A percentile compares a stretch with the other conserved stretches of the same genome.
Conservation (phyloP, 2,888 invertebrate species). For the Lycocerus yunnanus region DNA sequence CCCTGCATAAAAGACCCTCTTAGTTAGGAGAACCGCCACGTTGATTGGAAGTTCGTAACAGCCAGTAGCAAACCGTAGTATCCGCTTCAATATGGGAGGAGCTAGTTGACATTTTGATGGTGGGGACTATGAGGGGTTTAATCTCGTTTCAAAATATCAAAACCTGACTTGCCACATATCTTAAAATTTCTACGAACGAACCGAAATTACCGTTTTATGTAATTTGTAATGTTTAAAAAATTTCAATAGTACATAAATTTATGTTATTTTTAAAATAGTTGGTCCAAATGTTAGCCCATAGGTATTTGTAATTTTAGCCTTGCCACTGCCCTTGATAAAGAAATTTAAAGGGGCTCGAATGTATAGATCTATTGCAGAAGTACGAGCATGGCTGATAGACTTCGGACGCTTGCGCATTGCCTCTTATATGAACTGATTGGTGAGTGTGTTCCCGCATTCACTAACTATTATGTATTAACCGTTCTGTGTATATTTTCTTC, state of each 20-base stretch:
- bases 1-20: constrained; percentile 37
- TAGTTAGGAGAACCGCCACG: constrained; percentile 26
- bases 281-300: background rate
- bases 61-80: constrained; percentile 36
- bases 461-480: constrained; percentile 27
- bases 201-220: background rate
- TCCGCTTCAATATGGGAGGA: constrained; percentile 28
- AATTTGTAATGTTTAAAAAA: background rate
- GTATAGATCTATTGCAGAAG: constrained; percentile 31
- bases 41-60: constrained; percentile 33
- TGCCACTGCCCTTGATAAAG: background rate
- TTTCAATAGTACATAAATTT: background rate
- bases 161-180: constrained; percentile 5
- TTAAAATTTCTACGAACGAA: background rate
- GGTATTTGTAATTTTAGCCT: background rate
- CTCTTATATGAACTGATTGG: constrained; percentile 27
- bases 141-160: constrained; percentile 19
- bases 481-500: constrained; percentile 31
- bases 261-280: background rate
- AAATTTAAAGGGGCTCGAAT: constrained; percentile 17
- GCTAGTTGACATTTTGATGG: constrained; percentile 29
- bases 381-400: constrained; percentile 31
- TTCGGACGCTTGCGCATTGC: constrained; percentile 25
- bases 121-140: constrained; percentile 21
- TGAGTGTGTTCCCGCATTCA: constrained; percentile 28